Percentiles rank a stretch among this genome's conserved stretches.
These are phyloP conservation scores for Proterorhinus semilunaris DNA, from an alignment of 2,113 vertebrate genomes.

Conservation along the genomic window DNA sequence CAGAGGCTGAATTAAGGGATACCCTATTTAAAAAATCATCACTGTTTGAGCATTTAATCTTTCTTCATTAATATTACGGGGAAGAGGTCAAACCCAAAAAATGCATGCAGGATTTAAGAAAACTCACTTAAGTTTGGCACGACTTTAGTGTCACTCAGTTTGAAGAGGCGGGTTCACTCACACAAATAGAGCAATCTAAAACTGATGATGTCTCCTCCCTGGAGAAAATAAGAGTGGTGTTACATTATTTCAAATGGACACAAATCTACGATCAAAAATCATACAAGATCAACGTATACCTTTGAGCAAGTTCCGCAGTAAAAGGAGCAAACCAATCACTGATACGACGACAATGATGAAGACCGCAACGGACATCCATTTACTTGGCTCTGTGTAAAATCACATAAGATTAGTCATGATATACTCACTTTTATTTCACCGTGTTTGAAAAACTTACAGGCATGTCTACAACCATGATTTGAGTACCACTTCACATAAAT, in stretches of 20 bases:
- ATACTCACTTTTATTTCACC: no score
- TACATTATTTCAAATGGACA: neutral
- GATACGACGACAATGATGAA: neutral
- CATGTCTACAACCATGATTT: no score
- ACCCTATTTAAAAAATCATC: constrained; percentile 11
- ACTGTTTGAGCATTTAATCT: no score
- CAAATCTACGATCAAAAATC: no score
- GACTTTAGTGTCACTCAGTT: neutral
- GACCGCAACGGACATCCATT: neutral
- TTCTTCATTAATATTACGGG: no score
- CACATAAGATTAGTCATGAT: no score
- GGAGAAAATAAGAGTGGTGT: neutral
- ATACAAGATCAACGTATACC: neutral
- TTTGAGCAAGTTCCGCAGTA: neutral
- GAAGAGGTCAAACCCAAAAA: neutral
- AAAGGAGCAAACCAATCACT: neutral
- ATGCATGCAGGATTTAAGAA: neutral
- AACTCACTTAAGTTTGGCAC: neutral
- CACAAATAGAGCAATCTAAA: neutral
- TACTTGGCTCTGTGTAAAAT: neutral
- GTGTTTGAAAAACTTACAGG: no score
- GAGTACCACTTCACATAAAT: no score
- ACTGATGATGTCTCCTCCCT: neutral
- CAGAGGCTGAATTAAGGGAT: constrained; percentile 42
- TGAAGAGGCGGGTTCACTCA: neutral